A percentile compares a stretch with the other conserved stretches of the same genome.
Conservation (phyloP, 2,888 invertebrate species). For the Neoitamus cyanurus region DNA sequence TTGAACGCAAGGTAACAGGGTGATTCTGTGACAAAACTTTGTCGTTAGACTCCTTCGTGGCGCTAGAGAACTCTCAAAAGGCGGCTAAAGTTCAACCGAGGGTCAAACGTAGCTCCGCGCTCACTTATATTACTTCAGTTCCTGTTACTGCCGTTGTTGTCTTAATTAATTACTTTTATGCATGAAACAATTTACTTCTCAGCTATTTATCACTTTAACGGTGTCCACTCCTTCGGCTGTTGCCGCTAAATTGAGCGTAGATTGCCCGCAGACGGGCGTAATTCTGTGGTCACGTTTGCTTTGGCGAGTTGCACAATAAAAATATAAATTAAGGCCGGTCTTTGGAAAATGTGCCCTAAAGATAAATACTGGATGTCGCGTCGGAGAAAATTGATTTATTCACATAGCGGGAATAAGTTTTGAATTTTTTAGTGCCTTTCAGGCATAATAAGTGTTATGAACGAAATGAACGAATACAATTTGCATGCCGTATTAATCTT, state of each 20-base stretch:
- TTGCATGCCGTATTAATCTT: background rate
- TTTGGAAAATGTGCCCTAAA: background rate
- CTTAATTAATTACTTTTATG: slow-evolving; percentile 52
- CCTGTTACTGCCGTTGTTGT: slow-evolving; percentile 10
- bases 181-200: slow-evolving; percentile 52
- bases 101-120: slow-evolving; percentile 9
- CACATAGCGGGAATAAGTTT: background rate
- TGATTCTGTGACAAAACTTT: slow-evolving; percentile 9
- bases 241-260: slow-evolving; percentile 22
- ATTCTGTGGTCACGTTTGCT: background rate
- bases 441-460: background rate
- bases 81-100: background rate
- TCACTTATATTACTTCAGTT: background rate
- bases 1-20: background rate
- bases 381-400: background rate
- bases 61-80: background rate
- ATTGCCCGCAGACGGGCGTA: background rate
- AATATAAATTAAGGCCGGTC: background rate
- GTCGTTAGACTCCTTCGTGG: background rate
- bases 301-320: background rate
- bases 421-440: background rate
- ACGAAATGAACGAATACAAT: background rate
- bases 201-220: slow-evolving; percentile 49
- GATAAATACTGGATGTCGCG: background rate
- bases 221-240: slow-evolving; percentile 19